phyloP scores from a whole-genome alignment of 2,113 vertebrate species.

The Otis tarda region DNA sequence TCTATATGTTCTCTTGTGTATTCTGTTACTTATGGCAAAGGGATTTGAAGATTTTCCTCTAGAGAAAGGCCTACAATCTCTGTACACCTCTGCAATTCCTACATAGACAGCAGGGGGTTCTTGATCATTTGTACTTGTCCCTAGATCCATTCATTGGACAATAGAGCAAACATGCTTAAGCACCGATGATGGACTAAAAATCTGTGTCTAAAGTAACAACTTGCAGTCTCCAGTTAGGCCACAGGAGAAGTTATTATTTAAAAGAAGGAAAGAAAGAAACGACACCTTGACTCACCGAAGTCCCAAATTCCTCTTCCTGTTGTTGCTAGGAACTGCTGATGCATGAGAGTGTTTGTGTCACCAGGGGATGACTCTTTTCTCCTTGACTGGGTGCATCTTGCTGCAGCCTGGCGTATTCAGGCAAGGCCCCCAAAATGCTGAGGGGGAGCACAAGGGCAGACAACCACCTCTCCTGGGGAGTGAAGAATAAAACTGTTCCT shows the following conservation, averaged over 20 bases:
- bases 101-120: fast-evolving
- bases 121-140: not conserved
- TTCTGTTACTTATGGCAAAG: not conserved
- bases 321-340: not conserved
- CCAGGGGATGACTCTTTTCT: too few relatives aligned
- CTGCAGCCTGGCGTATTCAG: not conserved
- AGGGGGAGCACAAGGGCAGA: not conserved
- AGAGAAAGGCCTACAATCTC: not conserved
- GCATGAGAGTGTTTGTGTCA: not conserved
- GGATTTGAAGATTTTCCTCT: not conserved
- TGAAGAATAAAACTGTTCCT: not conserved
- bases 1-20: not conserved
- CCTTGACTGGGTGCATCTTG: not conserved
- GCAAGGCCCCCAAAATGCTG: not conserved
- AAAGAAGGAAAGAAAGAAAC: not conserved
- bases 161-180: not conserved
- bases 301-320: not conserved
- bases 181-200: not conserved
- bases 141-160: not conserved
- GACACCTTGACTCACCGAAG: not conserved
- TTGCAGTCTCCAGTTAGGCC: not conserved
- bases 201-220: not conserved
- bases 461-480: fast-evolving
- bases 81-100: not conserved
- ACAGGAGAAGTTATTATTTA: not conserved